Evolutionary conservation across 2,888 invertebrate genomes (phyloP), one percentile per base, ranked within the genome.

Genomic region (Tachystola acroxantha): DNA sequence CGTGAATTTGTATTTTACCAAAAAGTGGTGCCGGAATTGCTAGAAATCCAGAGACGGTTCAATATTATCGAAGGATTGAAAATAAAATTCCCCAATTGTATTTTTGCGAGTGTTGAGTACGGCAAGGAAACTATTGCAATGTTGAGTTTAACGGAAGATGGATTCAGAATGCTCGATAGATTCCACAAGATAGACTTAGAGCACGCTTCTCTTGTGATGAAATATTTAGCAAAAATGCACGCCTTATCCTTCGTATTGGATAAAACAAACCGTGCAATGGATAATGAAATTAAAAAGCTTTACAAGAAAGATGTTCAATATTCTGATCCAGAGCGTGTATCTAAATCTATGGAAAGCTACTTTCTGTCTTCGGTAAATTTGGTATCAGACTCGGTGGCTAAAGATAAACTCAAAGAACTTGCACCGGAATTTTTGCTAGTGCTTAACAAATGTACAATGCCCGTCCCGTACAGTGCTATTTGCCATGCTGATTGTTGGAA

Each of bases 401-500:
- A 55, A 45, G 50, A 57, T 25, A 68, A 64, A 46, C 56, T 79
- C 34, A 47, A 53, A 36, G 54, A 46, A 34, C 53, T 72, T 25
- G 40, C 57, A 28, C 57, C 68, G 11, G 45, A 69, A 33, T 64
- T 81, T 45, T 46, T 62, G 33, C 46, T 49, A 9, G 53, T 71
- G 40, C 48, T 78, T 40, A 53, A 67, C 46, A 71, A 68, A 57
- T 68, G 69, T 43, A 63, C 69, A 7, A 55, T 50, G 38, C 51
- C 63, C 14, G 50, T 53, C 29, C 37, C 46, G 10, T 64, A 70
- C 35, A 66, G 68, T 34, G 51, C 57, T 24, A 60, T 81, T 49
- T 78, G 80, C 49, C 81, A 81, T 35, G 74, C 66, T n/a, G 77
- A 81, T 44, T 72, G 71, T 50, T 81, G 79, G 81, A 72, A 59